Conservation (phyloP, 1,140 invertebrate genomes). For the Anagrus nilaparvatae region DNA sequence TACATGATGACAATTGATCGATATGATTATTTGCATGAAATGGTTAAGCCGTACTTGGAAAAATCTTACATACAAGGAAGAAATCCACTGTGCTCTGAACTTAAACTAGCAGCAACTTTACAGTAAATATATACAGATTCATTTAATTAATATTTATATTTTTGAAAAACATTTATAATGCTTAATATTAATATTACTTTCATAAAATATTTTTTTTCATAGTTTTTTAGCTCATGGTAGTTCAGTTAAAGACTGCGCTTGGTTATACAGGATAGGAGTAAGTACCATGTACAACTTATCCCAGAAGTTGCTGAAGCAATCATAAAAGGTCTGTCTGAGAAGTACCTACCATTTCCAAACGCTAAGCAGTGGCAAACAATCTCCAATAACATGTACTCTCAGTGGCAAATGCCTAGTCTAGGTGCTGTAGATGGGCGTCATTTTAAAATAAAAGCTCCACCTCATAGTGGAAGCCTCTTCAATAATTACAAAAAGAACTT, state of each 20-base stretch:
- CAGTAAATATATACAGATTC: too few species aligned
- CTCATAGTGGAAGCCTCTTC: constrained; percentile 29
- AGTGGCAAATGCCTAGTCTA: constrained; percentile 31
- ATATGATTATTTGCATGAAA: too few species aligned
- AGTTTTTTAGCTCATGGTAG: neutral
- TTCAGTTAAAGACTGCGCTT: neutral
- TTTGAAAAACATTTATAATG: too few species aligned
- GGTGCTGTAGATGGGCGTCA: constrained; percentile 33
- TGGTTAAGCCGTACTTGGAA: too few species aligned
- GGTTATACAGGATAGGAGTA: neutral
- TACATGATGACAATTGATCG: too few species aligned
- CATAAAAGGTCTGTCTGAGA: neutral
- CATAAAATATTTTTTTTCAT: neutral
- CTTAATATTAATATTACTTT: too few species aligned
- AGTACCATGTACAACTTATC: neutral
- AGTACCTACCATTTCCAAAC: neutral
- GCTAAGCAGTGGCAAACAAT: constrained; percentile 15
- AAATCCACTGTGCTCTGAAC: too few species aligned
- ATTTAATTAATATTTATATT: too few species aligned
- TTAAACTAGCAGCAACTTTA: too few species aligned
- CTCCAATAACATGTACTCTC: constrained; percentile 23
- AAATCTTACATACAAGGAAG: too few species aligned
- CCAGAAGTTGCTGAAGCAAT: neutral
- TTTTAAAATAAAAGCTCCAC: constrained; percentile 26
- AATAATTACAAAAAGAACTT: constrained; percentile 41